A percentile compares a stretch with the other conserved stretches of the same genome.
phyloP scores from a whole-genome alignment of 2,113 vertebrate genomes.

The Dunckerocampus dactyliophorus region DNA sequence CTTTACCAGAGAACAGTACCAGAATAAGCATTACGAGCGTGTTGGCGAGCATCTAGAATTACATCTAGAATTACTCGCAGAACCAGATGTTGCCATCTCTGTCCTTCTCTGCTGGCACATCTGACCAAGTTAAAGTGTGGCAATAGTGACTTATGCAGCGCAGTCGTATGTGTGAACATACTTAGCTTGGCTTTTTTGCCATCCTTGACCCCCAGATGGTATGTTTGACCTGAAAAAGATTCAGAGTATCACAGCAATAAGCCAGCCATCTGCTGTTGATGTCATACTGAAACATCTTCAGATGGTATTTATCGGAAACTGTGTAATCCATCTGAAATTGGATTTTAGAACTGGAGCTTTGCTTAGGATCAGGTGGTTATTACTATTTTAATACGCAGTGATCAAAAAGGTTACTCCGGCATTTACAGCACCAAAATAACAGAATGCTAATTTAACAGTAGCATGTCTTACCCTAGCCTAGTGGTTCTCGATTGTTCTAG shows the following conservation, averaged over 20 bases:
- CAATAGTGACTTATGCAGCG: neutral
- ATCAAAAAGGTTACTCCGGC: too few relatives aligned
- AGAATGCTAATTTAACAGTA: too few relatives aligned
- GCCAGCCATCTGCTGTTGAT: conserved; percentile 14
- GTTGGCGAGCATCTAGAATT: conserved; percentile 44
- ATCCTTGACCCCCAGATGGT: conserved; percentile 28
- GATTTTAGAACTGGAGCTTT: too few relatives aligned
- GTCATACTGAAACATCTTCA: neutral
- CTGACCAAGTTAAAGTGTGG: conserved; percentile 22
- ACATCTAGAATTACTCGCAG: conserved; percentile 57
- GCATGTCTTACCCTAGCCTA: too few relatives aligned
- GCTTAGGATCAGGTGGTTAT: too few relatives aligned
- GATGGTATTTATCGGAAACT: too few relatives aligned
- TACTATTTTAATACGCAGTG: too few relatives aligned
- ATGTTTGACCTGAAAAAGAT: conserved; percentile 15
- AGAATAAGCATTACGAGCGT: conserved; percentile 59
- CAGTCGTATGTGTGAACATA: conserved; percentile 11
- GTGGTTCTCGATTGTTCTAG: too few relatives aligned
- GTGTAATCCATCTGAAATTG: too few relatives aligned
- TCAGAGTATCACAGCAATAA: conserved; percentile 15
- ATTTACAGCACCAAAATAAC: too few relatives aligned
- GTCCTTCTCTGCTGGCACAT: conserved; percentile 51
- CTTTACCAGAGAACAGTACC: conserved; percentile 52
- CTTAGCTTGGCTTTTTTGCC: conserved; percentile 20
- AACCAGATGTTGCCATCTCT: conserved; percentile 59